Evolutionary conservation across 2,888 invertebrate species (phyloP).

Genomic region (Meghimatium bilineatum): DNA sequence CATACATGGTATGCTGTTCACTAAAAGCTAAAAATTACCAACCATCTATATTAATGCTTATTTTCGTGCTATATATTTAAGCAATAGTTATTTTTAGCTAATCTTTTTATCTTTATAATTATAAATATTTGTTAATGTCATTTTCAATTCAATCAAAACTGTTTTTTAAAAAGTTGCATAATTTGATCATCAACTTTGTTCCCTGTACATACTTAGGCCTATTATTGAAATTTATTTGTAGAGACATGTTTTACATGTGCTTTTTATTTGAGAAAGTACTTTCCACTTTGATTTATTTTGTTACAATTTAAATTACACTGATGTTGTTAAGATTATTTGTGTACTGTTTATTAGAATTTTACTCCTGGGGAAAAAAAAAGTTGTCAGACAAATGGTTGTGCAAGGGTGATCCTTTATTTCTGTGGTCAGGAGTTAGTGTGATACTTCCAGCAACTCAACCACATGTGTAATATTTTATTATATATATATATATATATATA

Average conservation of each 20-base stretch:
- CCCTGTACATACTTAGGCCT: neutral
- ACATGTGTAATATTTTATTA: too few relatives aligned
- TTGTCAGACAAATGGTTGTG: too few relatives aligned
- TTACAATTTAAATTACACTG: neutral
- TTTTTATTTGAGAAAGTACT: neutral
- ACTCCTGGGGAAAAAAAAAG: neutral
- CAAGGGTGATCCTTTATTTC: too few relatives aligned
- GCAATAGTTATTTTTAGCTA: too few relatives aligned
- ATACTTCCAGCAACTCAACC: too few relatives aligned
- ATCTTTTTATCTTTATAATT: neutral
- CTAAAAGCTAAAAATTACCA: too few relatives aligned
- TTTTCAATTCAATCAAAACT: neutral
- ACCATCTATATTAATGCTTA: too few relatives aligned
- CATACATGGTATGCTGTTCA: too few relatives aligned
- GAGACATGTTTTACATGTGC: neutral
- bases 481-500: neutral
- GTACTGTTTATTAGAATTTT: neutral
- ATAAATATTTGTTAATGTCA: too few relatives aligned
- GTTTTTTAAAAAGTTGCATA: slow-evolving; percentile 4
- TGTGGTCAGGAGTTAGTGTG: too few relatives aligned
- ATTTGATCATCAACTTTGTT: neutral
- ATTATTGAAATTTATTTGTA: neutral
- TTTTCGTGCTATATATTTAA: too few relatives aligned
- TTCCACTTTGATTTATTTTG: neutral
- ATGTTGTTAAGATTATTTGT: neutral